A percentile compares a stretch with the other conserved stretches of the same genome.
Conservation (phyloP, 2,797 vertebrate species). For the Scyliorhinus canicula region DNA sequence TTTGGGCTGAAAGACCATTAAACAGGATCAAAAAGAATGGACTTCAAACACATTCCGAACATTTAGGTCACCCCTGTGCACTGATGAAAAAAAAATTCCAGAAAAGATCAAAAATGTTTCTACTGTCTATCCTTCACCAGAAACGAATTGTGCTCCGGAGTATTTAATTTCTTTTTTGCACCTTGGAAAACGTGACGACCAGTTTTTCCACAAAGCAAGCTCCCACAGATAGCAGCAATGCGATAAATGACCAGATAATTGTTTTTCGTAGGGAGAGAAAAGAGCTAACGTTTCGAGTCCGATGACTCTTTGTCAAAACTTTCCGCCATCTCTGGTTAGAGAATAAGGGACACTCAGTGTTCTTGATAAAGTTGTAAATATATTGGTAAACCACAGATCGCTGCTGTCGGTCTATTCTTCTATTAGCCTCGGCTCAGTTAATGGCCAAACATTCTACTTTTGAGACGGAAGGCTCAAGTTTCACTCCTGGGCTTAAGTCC, state of each 20-base stretch:
- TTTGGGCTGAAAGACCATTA: background rate
- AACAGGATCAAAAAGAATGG: background rate
- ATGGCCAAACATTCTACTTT: no score
- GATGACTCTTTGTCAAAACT: no score
- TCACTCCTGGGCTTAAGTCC: background rate
- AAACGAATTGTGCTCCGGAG: no score
- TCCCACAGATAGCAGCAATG: background rate
- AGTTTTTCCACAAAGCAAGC: background rate
- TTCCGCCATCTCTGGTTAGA: background rate
- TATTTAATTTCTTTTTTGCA: no score
- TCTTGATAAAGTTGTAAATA: background rate
- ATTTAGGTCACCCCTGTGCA: background rate
- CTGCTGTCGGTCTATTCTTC: background rate
- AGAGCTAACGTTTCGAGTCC: no score
- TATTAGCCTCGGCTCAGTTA: no score
- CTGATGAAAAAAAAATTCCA: background rate
- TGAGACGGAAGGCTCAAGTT: no score
- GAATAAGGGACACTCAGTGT: background rate
- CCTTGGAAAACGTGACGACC: background rate
- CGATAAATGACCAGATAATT: background rate
- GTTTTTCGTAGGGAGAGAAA: no score
- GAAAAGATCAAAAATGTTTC: background rate
- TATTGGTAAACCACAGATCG: background rate
- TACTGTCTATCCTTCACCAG: no score
- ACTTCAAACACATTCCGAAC: background rate